Evolutionary conservation across 2,113 vertebrate species (phyloP).

Genomic region (Solea solea): DNA sequence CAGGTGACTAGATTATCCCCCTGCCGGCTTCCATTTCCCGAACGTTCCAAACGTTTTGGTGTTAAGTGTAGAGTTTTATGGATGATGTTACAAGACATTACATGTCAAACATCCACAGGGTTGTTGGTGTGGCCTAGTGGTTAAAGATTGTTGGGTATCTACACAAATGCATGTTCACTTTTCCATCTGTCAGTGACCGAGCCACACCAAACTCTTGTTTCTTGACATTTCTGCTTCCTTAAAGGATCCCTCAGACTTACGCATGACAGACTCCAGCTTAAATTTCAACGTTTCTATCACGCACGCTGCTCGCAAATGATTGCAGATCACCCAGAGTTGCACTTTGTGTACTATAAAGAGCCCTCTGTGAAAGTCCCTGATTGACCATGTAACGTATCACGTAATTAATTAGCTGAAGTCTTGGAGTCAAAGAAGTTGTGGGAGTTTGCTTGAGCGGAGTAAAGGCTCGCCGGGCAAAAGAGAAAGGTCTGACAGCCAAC

Average conservation of each 20-base stretch:
- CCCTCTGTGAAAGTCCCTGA: background rate
- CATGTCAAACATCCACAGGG: constrained; percentile 20
- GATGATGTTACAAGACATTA: constrained; percentile 26
- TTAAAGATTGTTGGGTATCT: constrained; percentile 41
- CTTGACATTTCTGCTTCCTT: constrained; percentile 1
- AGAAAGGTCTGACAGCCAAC: background rate
- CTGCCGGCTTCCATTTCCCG: constrained; percentile 59
- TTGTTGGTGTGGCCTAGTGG: constrained; percentile 15
- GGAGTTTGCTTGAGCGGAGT: background rate
- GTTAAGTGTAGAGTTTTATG: constrained; percentile 31
- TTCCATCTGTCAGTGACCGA: constrained; percentile 20
- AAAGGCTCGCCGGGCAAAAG: background rate
- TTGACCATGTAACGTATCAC: background rate
- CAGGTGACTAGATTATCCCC: constrained; percentile 72
- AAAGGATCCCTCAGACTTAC: background rate
- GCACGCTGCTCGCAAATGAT: background rate
- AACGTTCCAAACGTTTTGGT: constrained; percentile 46
- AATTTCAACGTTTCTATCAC: background rate
- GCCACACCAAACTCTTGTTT: background rate
- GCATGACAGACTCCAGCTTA: background rate
- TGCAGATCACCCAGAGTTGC: background rate
- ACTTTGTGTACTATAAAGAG: background rate
- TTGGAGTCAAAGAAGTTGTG: background rate
- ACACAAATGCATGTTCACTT: constrained; percentile 23
- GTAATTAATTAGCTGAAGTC: background rate